A percentile compares a stretch with the other conserved stretches of the same genome.
Evolutionary conservation across 2,113 vertebrate genomes (phyloP).

Genomic region (Paradoxurus hermaphroditus): DNA sequence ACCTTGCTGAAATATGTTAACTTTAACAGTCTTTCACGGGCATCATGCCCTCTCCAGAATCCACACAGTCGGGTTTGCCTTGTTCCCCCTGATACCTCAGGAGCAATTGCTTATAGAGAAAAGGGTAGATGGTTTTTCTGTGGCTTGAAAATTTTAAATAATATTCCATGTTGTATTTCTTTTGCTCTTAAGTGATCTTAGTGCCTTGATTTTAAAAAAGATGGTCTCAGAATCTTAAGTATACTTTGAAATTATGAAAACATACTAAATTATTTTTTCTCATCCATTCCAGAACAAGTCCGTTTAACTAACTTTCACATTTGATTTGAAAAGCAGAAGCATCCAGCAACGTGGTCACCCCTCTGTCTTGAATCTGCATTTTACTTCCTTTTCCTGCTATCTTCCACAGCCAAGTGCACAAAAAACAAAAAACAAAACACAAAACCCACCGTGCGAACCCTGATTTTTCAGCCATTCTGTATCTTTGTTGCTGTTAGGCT

Average conservation of each 20-base stretch:
- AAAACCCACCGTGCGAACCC: conserved; percentile 41
- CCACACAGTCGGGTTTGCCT: background rate
- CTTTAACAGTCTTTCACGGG: conserved; percentile 49
- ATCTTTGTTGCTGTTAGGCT: conserved; percentile 73
- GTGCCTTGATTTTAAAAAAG: background rate
- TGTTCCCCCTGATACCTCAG: background rate
- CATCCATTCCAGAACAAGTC: conserved; percentile 15
- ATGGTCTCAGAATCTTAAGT: background rate
- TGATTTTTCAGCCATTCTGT: conserved; percentile 43
- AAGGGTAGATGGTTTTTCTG: background rate
- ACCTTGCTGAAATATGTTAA: conserved; percentile 16
- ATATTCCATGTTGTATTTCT: background rate
- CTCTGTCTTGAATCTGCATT: background rate
- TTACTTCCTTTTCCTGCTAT: background rate
- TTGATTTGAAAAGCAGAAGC: conserved; percentile 39
- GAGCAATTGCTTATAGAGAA: background rate
- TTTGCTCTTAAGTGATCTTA: background rate
- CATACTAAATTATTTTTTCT: background rate
- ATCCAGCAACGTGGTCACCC: background rate
- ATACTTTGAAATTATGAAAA: background rate
- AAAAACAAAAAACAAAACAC: background rate
- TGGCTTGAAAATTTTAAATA: conserved; percentile 1
- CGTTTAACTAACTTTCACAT: background rate
- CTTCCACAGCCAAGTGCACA: background rate
- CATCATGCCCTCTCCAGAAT: background rate